Evolutionary conservation across 2,888 invertebrate species (phyloP).

Genomic region (Carterocephalus palaemon): DNA sequence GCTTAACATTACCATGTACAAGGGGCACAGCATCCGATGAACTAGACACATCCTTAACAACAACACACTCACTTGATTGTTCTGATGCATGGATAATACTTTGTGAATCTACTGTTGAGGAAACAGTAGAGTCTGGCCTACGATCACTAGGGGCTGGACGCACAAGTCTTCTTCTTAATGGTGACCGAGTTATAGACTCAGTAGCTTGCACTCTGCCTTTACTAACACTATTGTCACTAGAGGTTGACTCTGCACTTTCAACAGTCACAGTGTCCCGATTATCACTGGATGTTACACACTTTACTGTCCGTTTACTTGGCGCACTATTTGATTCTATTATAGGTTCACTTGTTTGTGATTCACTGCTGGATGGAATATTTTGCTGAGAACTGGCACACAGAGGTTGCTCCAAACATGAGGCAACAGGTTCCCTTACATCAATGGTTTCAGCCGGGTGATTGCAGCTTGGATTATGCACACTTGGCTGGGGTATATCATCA

Average conservation of each 20-base stretch:
- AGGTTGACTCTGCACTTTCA: constrained; percentile 72
- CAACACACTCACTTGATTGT: constrained; percentile 49
- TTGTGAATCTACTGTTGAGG: constrained; percentile 68
- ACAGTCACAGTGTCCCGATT: constrained; percentile 64
- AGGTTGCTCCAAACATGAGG: constrained; percentile 32
- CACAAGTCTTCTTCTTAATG: constrained; percentile 60
- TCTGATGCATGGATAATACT: constrained; percentile 45
- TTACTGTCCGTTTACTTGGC: constrained; percentile 61
- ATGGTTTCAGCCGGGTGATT: constrained; percentile 30
- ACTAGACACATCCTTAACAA: constrained; percentile 71
- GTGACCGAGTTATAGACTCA: constrained; percentile 54
- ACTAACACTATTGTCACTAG: constrained; percentile 70
- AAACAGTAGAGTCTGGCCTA: constrained; percentile 69
- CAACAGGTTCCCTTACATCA: constrained; percentile 29
- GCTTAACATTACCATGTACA: constrained; percentile 61
- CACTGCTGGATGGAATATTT: constrained; percentile 58
- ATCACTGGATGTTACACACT: constrained; percentile 70
- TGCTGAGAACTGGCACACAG: constrained; percentile 29
- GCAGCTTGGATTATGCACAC: constrained; percentile 38
- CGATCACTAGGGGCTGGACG: constrained; percentile 61
- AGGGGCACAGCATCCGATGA: constrained; percentile 66
- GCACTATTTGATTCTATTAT: constrained; percentile 50
- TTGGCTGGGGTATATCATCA: constrained; percentile 39
- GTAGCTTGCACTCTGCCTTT: constrained; percentile 45
- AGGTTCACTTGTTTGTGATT: constrained; percentile 46